Conservation (phyloP, 2,888 invertebrate species). For the Mongoloraphidia duomilia region DNA sequence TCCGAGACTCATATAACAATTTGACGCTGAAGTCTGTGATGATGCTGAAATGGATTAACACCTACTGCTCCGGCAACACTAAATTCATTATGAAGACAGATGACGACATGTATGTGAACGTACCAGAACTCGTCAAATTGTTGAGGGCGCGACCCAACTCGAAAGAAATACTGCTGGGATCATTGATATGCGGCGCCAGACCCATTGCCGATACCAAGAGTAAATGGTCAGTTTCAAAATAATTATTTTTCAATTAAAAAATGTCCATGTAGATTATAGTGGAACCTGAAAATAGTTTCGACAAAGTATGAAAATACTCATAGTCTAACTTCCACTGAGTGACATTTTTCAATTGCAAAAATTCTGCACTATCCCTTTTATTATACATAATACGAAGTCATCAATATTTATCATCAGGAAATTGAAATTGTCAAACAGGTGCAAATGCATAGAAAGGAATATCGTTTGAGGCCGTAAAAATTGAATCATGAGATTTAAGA, state of each 20-base stretch:
- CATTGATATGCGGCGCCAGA: conserved; percentile 61
- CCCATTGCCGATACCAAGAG: conserved; percentile 58
- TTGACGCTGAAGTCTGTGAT: conserved; percentile 72
- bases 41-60: conserved; percentile 68
- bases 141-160: conserved; percentile 19
- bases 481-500: too few relatives aligned
- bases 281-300: not conserved
- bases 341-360: too few relatives aligned
- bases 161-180: conserved; percentile 49
- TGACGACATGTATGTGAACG: conserved; percentile 74
- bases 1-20: conserved; percentile 75
- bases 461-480: too few relatives aligned
- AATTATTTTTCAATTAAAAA: not conserved
- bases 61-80: conserved; percentile 40
- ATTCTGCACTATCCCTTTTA: too few relatives aligned
- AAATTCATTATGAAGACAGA: conserved; percentile 68
- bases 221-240: conserved; percentile 48
- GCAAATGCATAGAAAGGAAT: too few relatives aligned
- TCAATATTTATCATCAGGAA: too few relatives aligned
- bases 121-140: conserved; percentile 44
- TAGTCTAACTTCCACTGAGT: too few relatives aligned
- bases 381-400: too few relatives aligned
- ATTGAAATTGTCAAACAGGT: too few relatives aligned
- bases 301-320: too few relatives aligned
- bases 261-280: not conserved